Evolutionary conservation across 2,113 vertebrate genomes (phyloP), one percentile per base, ranked within the genome.

Genomic region (Spilogale gracilis): DNA sequence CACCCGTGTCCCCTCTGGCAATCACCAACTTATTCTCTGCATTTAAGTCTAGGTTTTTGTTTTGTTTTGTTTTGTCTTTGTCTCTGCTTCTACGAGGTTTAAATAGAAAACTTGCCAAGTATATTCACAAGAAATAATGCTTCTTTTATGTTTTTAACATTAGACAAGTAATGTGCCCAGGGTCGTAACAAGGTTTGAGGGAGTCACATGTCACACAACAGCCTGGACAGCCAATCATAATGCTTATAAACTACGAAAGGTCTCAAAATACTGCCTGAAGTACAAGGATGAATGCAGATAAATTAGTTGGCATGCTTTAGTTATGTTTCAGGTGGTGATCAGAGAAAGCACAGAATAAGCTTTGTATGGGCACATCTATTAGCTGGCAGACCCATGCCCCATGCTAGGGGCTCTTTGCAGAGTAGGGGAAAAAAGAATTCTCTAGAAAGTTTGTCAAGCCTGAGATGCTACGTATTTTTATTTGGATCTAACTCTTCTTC

Each of bases 301-400:
- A 74, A 86, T 94, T 81, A 96, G 27, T 74, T 60, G 58, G 38
- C 48, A 16, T 69, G 43, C 30, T 91, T 95, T 32, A n/a, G 54
- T 91, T 95, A 89, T 81, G 73, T 95, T 94, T 86, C 91, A 89
- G 95, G 30, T 86, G 50, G 81, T 95, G 82, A 83, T 91, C 86
- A 95, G 14, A 89, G 32, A 80, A 96, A 87, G 94, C 18, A 93
- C 23, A 82, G 81, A 95, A 74, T 94, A 71, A 92, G 61, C 23
- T 67, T 95, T 97, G 25, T 38, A 61, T 4, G n/a, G n/a, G 60
- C 6, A 56, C 13, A 61, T 73, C 48, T 91, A 3, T 74, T 80
- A 81, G 50, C 48, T 93, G 85, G 71, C 63, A 30, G 43, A 71
- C 65, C 14, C 50, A 27, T n/a, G 9, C 1, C 32, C 69, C 71